A percentile compares a stretch with the other conserved stretches of the same genome.
These are phyloP conservation scores for Lagopus leucura DNA, from an alignment of 2,113 vertebrate species.

Conservation along the genomic window DNA sequence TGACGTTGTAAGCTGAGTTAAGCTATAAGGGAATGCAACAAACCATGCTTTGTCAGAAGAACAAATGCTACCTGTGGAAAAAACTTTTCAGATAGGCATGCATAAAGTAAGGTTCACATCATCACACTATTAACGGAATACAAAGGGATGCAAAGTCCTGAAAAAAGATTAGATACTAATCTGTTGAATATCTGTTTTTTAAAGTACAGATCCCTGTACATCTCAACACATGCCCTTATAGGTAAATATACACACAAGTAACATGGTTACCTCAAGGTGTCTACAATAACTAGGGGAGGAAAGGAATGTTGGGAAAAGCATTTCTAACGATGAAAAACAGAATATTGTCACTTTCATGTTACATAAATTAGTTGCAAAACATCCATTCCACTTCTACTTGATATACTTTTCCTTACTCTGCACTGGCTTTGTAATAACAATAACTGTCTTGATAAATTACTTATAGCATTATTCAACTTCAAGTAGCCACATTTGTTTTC, in stretches of 20 bases:
- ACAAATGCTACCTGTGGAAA: background rate
- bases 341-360: background rate
- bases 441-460: slow-evolving; percentile 58
- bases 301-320: background rate
- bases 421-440: slow-evolving; percentile 62
- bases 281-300: background rate
- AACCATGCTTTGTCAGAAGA: background rate
- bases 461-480: slow-evolving; percentile 56
- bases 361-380: slow-evolving; percentile 2
- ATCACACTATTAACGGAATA: background rate
- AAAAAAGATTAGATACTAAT: background rate
- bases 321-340: background rate
- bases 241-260: background rate
- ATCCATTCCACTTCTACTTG: background rate
- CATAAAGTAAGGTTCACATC: background rate
- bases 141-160: background rate
- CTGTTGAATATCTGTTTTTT: background rate
- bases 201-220: background rate
- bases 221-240: background rate
- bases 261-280: background rate
- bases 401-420: slow-evolving; percentile 28
- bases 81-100: background rate
- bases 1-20: background rate
- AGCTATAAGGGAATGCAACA: background rate
- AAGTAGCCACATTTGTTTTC: slow-evolving; percentile 62